A percentile compares a stretch with the other conserved stretches of the same genome.
Evolutionary conservation across 2,888 invertebrate species (phyloP).

Genomic region (Phytoseiulus persimilis): DNA sequence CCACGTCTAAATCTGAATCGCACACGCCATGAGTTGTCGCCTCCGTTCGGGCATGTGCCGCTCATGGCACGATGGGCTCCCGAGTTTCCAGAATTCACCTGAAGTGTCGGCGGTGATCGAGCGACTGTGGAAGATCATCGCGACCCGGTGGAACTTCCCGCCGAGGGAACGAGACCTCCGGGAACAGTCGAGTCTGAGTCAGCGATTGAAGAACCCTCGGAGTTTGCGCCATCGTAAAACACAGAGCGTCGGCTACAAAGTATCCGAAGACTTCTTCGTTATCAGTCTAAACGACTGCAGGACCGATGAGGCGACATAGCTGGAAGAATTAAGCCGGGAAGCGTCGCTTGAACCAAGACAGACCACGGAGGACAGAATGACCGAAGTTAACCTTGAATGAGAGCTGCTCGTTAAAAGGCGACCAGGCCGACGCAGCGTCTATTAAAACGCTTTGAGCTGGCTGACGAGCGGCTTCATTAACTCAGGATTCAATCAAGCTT

Average conservation of each 20-base stretch:
- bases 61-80: too few species aligned
- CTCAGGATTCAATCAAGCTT: slow-evolving; percentile 36
- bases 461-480: slow-evolving; percentile 24
- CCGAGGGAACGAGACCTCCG: too few species aligned
- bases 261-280: neutral
- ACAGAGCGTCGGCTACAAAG: neutral
- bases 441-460: neutral
- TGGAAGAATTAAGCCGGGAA: too few species aligned
- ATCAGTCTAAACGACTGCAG: neutral
- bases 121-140: too few species aligned
- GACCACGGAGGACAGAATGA: neutral
- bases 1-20: too few species aligned
- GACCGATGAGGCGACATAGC: neutral
- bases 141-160: too few species aligned
- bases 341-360: neutral
- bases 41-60: too few species aligned
- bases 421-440: neutral
- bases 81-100: too few species aligned
- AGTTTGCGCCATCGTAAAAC: neutral
- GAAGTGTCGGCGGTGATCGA: too few species aligned
- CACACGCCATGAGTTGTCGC: too few species aligned
- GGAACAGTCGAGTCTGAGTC: too few species aligned
- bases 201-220: neutral
- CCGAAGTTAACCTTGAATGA: neutral
- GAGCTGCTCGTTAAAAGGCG: neutral